A percentile compares a stretch with the other conserved stretches of the same genome.
Conservation (phyloP, 1,140 invertebrate genomes). For the Apis laboriosa region DNA sequence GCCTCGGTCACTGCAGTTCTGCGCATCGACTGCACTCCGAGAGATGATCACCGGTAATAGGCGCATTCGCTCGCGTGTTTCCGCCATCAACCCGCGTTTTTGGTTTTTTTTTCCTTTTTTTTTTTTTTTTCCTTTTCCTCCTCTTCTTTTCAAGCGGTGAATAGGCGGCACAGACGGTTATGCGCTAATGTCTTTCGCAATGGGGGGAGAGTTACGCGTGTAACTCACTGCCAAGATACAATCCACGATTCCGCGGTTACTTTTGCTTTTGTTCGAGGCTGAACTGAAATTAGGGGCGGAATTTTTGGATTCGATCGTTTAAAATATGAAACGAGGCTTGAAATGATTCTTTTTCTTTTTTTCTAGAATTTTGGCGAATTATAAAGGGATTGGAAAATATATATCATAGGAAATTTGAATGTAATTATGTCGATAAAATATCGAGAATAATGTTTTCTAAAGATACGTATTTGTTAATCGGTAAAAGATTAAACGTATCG, state of each 20-base stretch:
- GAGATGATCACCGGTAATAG: constrained; percentile 20
- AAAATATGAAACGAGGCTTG: neutral
- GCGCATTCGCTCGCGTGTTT: constrained; percentile 9
- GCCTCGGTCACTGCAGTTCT: constrained; percentile 25
- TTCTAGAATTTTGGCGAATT: too few species aligned
- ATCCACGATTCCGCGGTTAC: neutral
- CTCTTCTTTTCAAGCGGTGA: neutral
- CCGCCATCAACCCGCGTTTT: neutral
- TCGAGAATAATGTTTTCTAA: too few species aligned
- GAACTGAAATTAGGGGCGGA: neutral
- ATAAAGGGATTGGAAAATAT: too few species aligned
- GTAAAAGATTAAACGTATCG: too few species aligned
- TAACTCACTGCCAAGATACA: neutral
- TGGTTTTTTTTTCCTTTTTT: neutral
- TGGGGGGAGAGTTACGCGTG: neutral
- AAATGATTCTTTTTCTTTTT: neutral
- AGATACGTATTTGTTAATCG: too few species aligned
- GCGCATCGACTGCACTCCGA: neutral
- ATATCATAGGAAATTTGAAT: too few species aligned
- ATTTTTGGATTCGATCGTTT: neutral
- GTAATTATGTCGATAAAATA: too few species aligned
- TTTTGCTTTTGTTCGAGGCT: neutral
- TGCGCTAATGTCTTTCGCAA: constrained; percentile 2
- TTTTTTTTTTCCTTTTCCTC: too few species aligned
- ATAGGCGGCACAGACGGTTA: neutral